Percentiles rank a stretch among this genome's conserved stretches.
phyloP scores from a whole-genome alignment of 2,113 vertebrate genomes.

The Echinops telfairi region DNA sequence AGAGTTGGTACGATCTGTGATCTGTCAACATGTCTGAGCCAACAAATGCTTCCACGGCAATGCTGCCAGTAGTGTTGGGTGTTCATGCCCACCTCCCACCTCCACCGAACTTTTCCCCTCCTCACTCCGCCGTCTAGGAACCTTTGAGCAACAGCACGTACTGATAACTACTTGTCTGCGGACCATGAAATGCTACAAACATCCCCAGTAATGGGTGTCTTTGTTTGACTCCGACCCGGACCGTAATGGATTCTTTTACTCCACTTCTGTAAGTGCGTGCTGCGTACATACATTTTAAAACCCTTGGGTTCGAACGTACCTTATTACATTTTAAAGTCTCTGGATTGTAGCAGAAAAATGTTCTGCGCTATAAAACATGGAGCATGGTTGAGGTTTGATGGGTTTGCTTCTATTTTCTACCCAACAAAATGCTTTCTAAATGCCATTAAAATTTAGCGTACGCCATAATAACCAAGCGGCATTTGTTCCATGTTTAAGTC shows the following conservation, averaged over 20 bases:
- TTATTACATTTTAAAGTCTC: constrained; percentile 88
- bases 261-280: constrained; percentile 46
- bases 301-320: constrained; percentile 82
- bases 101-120: neutral
- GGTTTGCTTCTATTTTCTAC: constrained; percentile 87
- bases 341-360: constrained; percentile 86
- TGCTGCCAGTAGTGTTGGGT: rapidly evolving
- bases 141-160: neutral
- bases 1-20: neutral
- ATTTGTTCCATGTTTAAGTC: constrained; percentile 86
- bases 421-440: constrained; percentile 89
- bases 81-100: neutral
- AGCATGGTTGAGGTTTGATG: constrained; percentile 87
- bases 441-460: constrained; percentile 90
- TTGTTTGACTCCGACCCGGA: constrained; percentile 66
- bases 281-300: constrained; percentile 81
- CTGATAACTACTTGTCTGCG: constrained; percentile 39
- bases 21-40: neutral
- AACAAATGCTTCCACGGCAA: neutral
- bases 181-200: constrained; percentile 49
- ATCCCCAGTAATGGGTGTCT: constrained; percentile 62
- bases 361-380: constrained; percentile 89
- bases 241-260: constrained; percentile 72
- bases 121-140: constrained; percentile 9
- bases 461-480: constrained; percentile 85